Base-by-base conservation (phyloP, 2,113 vertebrate species). In the Bubalus kerabau region DNA sequence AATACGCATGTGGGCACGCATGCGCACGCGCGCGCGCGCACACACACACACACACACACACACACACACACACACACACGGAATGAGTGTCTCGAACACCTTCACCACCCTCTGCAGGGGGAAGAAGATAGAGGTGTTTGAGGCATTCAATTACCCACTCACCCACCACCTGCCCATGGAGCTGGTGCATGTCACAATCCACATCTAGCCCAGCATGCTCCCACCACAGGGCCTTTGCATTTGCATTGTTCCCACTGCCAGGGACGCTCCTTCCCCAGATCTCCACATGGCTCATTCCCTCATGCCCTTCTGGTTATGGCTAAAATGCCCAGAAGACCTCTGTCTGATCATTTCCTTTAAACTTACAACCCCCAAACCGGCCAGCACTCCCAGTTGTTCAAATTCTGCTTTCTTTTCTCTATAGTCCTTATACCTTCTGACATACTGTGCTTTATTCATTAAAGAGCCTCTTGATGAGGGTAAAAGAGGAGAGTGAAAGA, bases 31-130 rank as follows among this genome's bases (percentile, higher is more conserved):
- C 36, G 36, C 36, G 36, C 36, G 1, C 17, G 0, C 2, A 30
- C 28, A 40, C 17, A 8, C 40, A 36, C 43, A 60, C 12, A 2
- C 17, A 30, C 28, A 40, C 17, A 8, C 40, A 36, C 43, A 60
- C 12, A n/a, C n/a, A 1, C 2, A 2, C 17, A 1, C 2, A 30
- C 28, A 40, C 17, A 8, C 40, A 36, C 43, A 60, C 12, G 2
- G 28, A 6, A 17, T 16, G 7, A 71, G 30, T 62, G 26, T 46
- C n/a, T 16, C 36, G 4, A 78, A 54, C 32, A 50, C 1, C 5
- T 46, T 43, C 21, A 40, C 59, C 19, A 82, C n/a, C 36, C 14
- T 54, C 7, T 87, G 50, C 59, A 82, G 32, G 9, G 46, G 46
- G 14, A 48, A 30, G 43, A 48, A 78, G 74, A 48, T 30, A 48